Base-by-base conservation (phyloP, 2,797 vertebrate species). In the Lepus oiostolus region DNA sequence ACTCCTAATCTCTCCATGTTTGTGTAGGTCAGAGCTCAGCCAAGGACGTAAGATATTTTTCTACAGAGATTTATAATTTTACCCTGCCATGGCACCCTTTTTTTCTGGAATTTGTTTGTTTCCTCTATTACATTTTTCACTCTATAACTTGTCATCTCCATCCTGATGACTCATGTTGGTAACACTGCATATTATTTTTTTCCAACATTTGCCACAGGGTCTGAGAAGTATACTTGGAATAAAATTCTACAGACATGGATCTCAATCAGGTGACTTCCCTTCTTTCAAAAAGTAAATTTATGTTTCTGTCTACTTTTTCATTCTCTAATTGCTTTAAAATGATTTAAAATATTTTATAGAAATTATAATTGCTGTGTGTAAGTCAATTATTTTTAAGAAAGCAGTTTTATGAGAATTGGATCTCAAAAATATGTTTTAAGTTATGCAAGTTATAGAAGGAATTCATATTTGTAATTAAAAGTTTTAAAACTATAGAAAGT, bases 311-410 rank as follows among this genome's bases (percentile, higher is more conserved):
- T 58, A 54, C 21, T 0, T 38, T 65, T 65, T n/a, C 35, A 26
- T 38, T 65, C 11, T 80, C 4, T 74, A 9, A 4, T 47, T 47
- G n/a, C 7, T 81, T 80, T 52, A 47, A 75, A 75, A 28, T 32
- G 16, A 4, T 22, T 63, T 58, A 42, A 71, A 84, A 50, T 38
- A 67, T 85, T 90, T 72, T 72, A 28, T 67, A 81, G 7, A 67
- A 87, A 76, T 35, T 54, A 67, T 62, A 89, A 84, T 84, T 81
- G 24, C 19, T 86, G 2, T 42, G 8, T 60, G 3, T 42, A 24
- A 60, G 2, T 12, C 13, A 79, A 86, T 93, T 90, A 94, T 85
- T 74, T 95, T 85, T 54, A 68, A 92, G 52, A 88, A 92, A 58
- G 1, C 2, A 35, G 5, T n/a, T 58, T 85, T 68, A 77, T 72